Percentiles rank a stretch among this genome's conserved stretches.
phyloP scores from a whole-genome alignment of 53 echinoderm and acorn worm genomes.

The Glandiceps talaboti region DNA sequence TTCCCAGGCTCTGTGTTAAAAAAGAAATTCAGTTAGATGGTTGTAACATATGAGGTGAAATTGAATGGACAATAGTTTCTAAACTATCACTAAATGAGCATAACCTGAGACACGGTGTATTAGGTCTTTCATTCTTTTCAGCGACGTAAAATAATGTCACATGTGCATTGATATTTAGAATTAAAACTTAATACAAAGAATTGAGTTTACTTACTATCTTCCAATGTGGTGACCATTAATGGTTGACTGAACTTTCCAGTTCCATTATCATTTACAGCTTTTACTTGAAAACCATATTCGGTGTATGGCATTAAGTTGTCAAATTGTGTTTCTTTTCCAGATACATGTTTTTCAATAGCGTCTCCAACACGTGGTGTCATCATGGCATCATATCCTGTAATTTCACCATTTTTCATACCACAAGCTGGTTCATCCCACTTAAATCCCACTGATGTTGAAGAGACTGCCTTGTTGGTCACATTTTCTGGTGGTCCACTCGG shows the following conservation, averaged over 20 bases:
- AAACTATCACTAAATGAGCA: too few species aligned
- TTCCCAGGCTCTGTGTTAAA: conserved; percentile 38
- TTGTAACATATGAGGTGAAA: too few species aligned
- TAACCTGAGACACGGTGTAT: too few species aligned
- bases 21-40: too few species aligned
- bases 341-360: neutral
- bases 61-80: too few species aligned
- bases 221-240: conserved; percentile 6
- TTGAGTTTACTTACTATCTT: conserved; percentile 28
- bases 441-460: conserved; percentile 6
- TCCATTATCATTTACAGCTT: conserved; percentile 15
- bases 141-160: too few species aligned
- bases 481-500: neutral
- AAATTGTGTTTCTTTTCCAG: neutral
- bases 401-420: conserved; percentile 28
- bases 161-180: too few species aligned
- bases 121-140: too few species aligned
- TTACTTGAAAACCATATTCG: conserved; percentile 30
- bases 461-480: neutral
- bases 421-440: conserved; percentile 55
- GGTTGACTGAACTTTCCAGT: conserved; percentile 21
- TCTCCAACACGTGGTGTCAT: conserved; percentile 4
- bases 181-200: neutral
- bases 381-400: conserved; percentile 29
- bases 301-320: conserved; percentile 21